These are phyloP conservation scores for Masticophis lateralis DNA, from an alignment of 2,797 vertebrate genomes.

Conservation along the genomic window DNA sequence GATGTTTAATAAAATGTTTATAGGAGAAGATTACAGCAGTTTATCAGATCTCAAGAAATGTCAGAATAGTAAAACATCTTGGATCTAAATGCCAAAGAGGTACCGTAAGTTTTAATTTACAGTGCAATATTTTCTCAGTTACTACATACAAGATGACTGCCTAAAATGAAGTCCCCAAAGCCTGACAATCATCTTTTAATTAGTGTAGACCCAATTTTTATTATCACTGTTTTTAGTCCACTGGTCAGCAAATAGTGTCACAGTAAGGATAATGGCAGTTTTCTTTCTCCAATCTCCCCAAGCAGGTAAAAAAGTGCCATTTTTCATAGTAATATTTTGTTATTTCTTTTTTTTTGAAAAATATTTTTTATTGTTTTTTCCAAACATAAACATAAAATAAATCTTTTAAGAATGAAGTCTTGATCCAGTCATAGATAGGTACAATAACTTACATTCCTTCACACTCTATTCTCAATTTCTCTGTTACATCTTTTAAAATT, in stretches of 20 bases:
- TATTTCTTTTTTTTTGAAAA: no score
- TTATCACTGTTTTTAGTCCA: not conserved
- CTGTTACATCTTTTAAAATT: no score
- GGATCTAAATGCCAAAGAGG: constrained; percentile 44
- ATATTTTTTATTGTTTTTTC: no score
- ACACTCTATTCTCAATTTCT: no score
- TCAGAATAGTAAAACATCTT: constrained; percentile 57
- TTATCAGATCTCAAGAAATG: constrained; percentile 62
- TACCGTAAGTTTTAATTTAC: constrained; percentile 50
- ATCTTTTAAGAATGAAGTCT: no score
- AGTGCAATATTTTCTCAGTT: constrained; percentile 42
- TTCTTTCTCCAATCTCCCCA: not conserved
- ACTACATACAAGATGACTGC: constrained; percentile 36
- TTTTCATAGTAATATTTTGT: not conserved
- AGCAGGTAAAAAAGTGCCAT: not conserved
- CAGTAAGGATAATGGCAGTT: no score
- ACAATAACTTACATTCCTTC: no score
- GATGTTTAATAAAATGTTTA: constrained; percentile 70
- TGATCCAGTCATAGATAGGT: no score
- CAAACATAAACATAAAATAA: no score
- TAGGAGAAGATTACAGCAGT: constrained; percentile 62
- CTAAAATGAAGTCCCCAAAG: constrained; percentile 43
- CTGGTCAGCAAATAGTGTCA: not conserved
- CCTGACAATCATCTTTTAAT: constrained; percentile 44
- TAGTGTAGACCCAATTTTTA: constrained; percentile 28